A percentile compares a stretch with the other conserved stretches of the same genome.
Conservation (phyloP, 2,113 vertebrate genomes). For the Nettapus auritus region DNA sequence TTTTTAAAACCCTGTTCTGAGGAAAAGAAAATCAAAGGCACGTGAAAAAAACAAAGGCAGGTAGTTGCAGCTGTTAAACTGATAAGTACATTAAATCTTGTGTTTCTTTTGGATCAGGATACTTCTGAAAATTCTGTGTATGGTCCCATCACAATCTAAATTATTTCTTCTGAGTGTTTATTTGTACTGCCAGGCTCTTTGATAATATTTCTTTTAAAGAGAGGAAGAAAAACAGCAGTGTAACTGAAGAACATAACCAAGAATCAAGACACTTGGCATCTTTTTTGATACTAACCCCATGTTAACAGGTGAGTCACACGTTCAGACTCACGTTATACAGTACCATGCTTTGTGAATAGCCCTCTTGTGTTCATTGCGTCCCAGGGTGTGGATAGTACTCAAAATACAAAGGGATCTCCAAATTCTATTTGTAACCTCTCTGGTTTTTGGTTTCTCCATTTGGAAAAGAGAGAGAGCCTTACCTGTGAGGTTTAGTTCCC, state of each 20-base stretch:
- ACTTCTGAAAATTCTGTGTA: not conserved
- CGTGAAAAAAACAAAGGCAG: not conserved
- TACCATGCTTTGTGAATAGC: not conserved
- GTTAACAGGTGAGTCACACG: not conserved
- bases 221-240: not conserved
- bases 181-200: not conserved
- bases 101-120: not conserved
- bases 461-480: not conserved
- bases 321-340: not conserved
- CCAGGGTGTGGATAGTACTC: not conserved
- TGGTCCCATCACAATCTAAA: not conserved
- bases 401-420: not conserved
- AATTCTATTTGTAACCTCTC: not conserved
- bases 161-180: not conserved
- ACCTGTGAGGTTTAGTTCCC: not conserved
- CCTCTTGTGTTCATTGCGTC: not conserved
- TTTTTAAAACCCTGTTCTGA: not conserved
- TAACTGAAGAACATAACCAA: not conserved
- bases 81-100: rapidly evolving
- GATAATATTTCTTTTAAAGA: not conserved
- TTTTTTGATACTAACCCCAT: not conserved
- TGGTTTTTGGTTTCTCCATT: not conserved
- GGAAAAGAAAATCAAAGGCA: not conserved
- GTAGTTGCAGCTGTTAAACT: not conserved
- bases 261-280: not conserved